Evolutionary conservation across 2,888 invertebrate genomes (phyloP).

Genomic region (Conistra vaccinii): DNA sequence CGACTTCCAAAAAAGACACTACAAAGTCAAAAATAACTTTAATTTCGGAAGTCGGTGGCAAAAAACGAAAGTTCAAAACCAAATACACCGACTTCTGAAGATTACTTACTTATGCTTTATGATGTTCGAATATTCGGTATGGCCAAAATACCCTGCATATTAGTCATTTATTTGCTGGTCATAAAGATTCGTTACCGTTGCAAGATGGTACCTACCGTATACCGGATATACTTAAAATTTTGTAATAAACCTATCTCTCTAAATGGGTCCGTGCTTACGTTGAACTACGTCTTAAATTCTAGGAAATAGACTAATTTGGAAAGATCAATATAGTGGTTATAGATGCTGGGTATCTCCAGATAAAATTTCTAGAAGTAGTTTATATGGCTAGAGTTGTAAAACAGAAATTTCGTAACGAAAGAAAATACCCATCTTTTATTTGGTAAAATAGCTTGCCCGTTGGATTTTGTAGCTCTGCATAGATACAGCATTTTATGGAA

Average conservation of each 20-base stretch:
- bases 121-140: neutral
- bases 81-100: too few relatives aligned
- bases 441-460: neutral
- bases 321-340: neutral
- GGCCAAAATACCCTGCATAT: neutral
- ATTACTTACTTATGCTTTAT: too few relatives aligned
- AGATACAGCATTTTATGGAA: too few relatives aligned
- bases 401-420: neutral
- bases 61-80: too few relatives aligned
- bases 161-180: neutral
- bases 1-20: too few relatives aligned
- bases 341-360: neutral
- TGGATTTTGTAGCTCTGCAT: neutral
- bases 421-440: neutral
- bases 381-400: neutral
- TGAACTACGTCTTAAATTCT: neutral
- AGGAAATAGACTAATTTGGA: constrained; percentile 11
- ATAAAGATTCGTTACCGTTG: neutral
- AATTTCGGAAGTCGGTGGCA: too few relatives aligned
- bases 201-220: neutral
- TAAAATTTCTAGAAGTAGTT: neutral
- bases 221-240: constrained; percentile 16
- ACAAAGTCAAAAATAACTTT: too few relatives aligned
- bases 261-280: neutral
- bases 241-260: neutral